These are phyloP conservation scores for Irena cyanogastra DNA, from an alignment of 2,113 vertebrate species.

Conservation along the genomic window DNA sequence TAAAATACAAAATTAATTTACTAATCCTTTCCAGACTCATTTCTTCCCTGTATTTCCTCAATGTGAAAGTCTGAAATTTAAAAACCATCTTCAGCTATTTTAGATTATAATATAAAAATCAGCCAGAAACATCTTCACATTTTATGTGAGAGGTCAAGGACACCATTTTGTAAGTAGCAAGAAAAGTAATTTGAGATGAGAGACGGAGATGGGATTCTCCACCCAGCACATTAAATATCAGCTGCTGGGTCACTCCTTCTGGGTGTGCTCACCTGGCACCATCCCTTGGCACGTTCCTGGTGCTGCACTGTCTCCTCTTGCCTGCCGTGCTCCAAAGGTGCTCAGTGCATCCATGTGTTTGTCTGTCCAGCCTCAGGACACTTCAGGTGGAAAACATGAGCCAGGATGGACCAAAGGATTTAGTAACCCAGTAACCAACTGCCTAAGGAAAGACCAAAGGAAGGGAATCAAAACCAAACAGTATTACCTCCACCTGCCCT, in stretches of 20 bases:
- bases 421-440: neutral
- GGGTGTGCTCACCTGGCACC: neutral
- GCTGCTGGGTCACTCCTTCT: neutral
- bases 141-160: neutral
- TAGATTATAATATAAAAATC: neutral
- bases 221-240: neutral
- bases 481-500: neutral
- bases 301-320: neutral
- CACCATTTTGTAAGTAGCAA: neutral
- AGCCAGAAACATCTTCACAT: neutral
- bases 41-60: neutral
- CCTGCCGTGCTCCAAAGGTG: neutral
- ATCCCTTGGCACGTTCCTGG: accelerated
- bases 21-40: neutral
- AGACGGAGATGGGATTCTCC: neutral
- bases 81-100: neutral
- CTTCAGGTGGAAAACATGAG: neutral
- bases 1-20: neutral
- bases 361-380: neutral
- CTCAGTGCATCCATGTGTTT: neutral
- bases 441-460: neutral
- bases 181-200: neutral
- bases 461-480: neutral
- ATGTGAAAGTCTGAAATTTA: neutral
- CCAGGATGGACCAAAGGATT: neutral